Evolutionary conservation across 2,113 vertebrate genomes (phyloP), one percentile per base, ranked within the genome.

Genomic region (Pachyramphus minor): DNA sequence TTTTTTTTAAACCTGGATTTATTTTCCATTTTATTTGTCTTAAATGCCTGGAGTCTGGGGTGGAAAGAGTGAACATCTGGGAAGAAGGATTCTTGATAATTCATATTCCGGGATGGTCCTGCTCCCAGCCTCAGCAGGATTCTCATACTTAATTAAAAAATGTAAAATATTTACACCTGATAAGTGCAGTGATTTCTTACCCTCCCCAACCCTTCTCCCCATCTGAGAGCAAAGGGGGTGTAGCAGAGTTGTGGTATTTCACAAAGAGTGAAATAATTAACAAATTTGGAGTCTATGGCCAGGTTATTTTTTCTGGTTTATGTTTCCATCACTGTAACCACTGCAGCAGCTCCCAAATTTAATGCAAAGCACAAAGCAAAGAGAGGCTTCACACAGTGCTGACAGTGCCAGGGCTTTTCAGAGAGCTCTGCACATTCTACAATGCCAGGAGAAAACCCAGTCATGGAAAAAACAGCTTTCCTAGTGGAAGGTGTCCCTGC

Each of bases 91-190:
- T 62, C 53, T 63, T 0, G 27, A 71, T 90, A 71, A 92, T 90
- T 93, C 89, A 74, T 87, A 81, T 81, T 84, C 52, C 39, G 35
- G 83, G 66, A 84, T 58, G 50, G 86, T 86, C 42, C 83, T 18
- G 21, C 68, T 97, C 35, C 31, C 89, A 74, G 44, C 69, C 93
- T 67, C 90, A 42, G 67, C 19, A 7, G 49, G 52, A 39, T 35
- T 93, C 86, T 96, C 93, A 77, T 87, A 24, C 91, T 96, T 95
- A 97, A 95, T 93, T 96, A 67, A 90, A 96, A 95, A 14, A 2
- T 33, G 50, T 92, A 10, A 83, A 95, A 84, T 95, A 93, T 88
- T 96, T 80, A 84, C 87, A 68, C 55, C 86, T 37, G 25, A 35
- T 83, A 85, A 90, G 64, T 45, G 80, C 76, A 37, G 60, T 15